These are phyloP conservation scores for Sarotherodon lohbergeri DNA, from an alignment of 2,113 vertebrate species.

Conservation along the genomic window DNA sequence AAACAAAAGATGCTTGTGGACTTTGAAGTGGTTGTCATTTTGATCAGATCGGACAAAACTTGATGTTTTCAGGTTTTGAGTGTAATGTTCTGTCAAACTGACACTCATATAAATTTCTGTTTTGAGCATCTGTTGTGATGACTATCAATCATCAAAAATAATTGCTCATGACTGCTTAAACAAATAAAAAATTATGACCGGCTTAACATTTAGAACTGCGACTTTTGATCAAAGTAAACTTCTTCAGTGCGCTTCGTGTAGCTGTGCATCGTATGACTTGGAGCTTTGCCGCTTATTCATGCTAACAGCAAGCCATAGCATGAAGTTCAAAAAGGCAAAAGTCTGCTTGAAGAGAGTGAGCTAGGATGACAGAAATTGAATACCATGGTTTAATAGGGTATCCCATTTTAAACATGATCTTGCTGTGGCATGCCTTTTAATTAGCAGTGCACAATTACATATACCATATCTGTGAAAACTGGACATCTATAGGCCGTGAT, in stretches of 20 bases:
- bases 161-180: not conserved
- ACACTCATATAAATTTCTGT: not conserved
- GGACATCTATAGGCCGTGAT: not conserved
- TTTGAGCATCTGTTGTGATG: not conserved
- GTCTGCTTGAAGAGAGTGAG: not conserved
- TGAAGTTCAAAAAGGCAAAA: not conserved
- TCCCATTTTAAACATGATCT: not conserved
- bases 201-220: not conserved
- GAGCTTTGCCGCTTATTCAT: not conserved
- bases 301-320: not conserved
- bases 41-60: not conserved
- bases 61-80: not conserved
- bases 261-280: not conserved
- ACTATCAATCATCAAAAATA: not conserved
- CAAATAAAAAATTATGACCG: not conserved
- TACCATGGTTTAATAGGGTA: not conserved
- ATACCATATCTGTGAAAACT: not conserved
- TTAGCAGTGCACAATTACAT: not conserved
- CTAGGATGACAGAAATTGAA: not conserved
- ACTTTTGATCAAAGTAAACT: not conserved
- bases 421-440: not conserved
- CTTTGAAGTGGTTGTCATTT: not conserved
- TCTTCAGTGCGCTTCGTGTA: not conserved
- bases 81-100: not conserved
- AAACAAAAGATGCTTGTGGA: not conserved